These are phyloP conservation scores for Myotis pilosus DNA, from an alignment of 2,797 vertebrate species.

Conservation along the genomic window DNA sequence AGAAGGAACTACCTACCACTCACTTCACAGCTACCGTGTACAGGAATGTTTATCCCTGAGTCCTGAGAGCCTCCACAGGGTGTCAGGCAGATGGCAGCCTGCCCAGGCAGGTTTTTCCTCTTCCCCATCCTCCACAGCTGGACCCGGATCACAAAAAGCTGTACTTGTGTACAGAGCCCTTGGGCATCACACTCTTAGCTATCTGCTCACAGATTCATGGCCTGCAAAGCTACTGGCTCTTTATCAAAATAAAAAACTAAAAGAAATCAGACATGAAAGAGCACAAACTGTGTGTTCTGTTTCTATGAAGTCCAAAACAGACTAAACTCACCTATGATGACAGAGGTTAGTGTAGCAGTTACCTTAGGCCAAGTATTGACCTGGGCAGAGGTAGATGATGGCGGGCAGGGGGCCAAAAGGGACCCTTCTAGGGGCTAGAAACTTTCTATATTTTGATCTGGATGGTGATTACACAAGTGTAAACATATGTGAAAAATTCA, in stretches of 20 bases:
- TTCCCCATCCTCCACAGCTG: background rate
- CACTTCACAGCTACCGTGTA: background rate
- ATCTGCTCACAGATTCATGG: background rate
- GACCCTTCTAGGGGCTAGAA: background rate
- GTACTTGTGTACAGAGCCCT: background rate
- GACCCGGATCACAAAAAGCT: background rate
- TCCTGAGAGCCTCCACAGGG: background rate
- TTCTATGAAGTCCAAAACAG: background rate
- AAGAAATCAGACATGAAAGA: background rate
- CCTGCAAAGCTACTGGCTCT: background rate
- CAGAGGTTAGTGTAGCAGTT: background rate
- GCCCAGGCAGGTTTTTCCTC: background rate
- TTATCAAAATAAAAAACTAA: slow-evolving; percentile 7
- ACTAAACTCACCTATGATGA: background rate
- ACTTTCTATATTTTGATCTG: background rate
- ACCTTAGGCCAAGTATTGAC: background rate
- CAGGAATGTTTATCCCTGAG: background rate
- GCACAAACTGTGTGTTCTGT: background rate
- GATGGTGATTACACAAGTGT: background rate
- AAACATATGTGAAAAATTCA: background rate
- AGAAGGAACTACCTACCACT: background rate
- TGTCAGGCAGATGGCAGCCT: background rate
- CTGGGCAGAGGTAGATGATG: background rate
- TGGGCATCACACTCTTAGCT: background rate
- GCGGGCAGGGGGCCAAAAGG: too few relatives aligned